Percentiles rank a stretch among this genome's conserved stretches.
These are phyloP conservation scores for Melanotaenia pygmaea DNA, from an alignment of 2,797 vertebrate species.

Conservation along the genomic window DNA sequence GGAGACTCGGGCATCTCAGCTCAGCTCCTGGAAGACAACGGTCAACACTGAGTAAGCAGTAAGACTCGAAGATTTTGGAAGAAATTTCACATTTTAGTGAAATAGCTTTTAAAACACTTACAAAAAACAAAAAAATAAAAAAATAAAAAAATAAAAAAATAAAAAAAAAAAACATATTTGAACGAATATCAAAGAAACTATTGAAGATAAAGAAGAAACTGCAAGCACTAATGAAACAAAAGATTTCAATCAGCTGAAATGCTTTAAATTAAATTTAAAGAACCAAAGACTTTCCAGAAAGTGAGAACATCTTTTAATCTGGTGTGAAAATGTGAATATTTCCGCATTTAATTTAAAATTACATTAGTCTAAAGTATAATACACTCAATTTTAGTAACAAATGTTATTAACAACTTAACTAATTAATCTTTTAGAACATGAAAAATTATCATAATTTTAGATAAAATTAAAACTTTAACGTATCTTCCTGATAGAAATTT, in stretches of 20 bases:
- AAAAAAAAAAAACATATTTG: background rate
- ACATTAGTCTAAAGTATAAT: background rate
- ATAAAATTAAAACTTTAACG: background rate
- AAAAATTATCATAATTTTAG: background rate
- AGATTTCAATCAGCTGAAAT: background rate
- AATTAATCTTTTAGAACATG: background rate
- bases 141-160: no score
- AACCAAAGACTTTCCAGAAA: background rate
- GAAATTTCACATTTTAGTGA: slow-evolving; percentile 9
- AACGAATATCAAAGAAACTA: background rate
- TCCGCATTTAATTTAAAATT: background rate
- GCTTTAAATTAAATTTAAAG: background rate
- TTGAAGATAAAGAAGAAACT: no score
- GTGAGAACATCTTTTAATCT: background rate
- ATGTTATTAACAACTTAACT: background rate
- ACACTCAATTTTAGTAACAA: background rate
- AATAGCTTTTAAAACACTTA: slow-evolving; percentile 2
- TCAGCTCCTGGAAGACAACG: slow-evolving; percentile 42
- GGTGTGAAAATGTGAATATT: background rate
- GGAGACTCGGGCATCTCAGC: slow-evolving; percentile 75
- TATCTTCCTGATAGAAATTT: background rate
- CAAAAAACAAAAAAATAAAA: slow-evolving; percentile 1
- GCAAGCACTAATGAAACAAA: background rate
- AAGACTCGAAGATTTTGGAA: background rate
- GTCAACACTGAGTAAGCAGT: slow-evolving; percentile 18